Base-by-base conservation (phyloP, 2,797 vertebrate genomes). In the Lerista edwardsae region DNA sequence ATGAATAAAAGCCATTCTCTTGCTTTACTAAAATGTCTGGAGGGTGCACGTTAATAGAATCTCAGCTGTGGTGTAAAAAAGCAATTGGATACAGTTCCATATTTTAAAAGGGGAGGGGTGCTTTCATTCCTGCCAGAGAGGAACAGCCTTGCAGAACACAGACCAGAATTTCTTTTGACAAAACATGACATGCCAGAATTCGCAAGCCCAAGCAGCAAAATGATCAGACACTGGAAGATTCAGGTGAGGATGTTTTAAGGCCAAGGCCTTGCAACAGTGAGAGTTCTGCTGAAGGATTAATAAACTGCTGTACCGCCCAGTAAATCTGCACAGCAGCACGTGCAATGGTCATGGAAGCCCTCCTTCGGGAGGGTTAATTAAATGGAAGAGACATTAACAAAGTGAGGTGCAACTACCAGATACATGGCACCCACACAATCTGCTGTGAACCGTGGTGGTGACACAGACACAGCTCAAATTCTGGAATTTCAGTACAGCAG, bases 1-100 rank as follows among this genome's bases (percentile, higher is more conserved):
- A 75, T 73, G 87, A 92, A 88, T 84, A 87, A 78, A 79, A 78
- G 75, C 82, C 47, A 73, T 89, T 93, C 84, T 91, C 2, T 75
- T 74, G 73, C 75, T 64, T 79, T 55, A 1, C 59, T 19, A 67
- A 69, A 73, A 51, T 86, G 75, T 82, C 84, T 76, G 86, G 59
- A 89, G 86, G 77, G 80, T 0, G 0, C 57, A 69, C 61, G 82
- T 92, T 83, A 91, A 91, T 36, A 82, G 75, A 88, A 91, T 79
- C 82, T 75, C 78, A 41, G 84, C 12, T 79, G 74, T 57, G 65
- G 75, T 0, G 0, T 76, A 25, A 84, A 90, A 84, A 82, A 57
- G 72, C 61, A 90, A 88, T 74, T 61, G 7, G 73, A 75, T 64
- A 62, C 29, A 0, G 0, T 11, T 80, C 64, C 51, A 80, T 71